phyloP scores from a whole-genome alignment of 2,888 invertebrate genomes.

The Pachycephus smyrnensis region DNA sequence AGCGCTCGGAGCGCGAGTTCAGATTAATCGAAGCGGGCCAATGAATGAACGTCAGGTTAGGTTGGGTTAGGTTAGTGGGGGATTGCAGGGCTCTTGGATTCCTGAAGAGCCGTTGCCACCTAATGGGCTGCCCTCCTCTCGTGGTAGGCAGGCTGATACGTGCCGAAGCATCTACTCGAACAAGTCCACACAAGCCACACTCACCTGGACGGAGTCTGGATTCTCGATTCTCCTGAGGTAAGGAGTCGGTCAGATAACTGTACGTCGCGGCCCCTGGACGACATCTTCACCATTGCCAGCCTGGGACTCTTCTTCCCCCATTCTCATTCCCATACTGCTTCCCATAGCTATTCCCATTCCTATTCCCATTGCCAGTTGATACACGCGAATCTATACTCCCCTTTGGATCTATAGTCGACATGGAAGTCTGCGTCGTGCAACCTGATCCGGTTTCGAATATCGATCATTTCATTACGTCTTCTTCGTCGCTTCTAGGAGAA shows the following conservation, averaged over 20 bases:
- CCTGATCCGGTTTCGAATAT: not conserved
- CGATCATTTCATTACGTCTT: not conserved
- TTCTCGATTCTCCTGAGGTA: conserved; percentile 33
- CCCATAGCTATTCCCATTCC: conserved; percentile 16
- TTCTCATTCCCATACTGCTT: conserved; percentile 31
- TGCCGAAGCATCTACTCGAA: not conserved
- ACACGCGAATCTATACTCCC: not conserved
- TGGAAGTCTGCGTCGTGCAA: not conserved
- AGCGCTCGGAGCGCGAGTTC: conserved; percentile 2
- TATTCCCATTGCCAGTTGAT: not conserved
- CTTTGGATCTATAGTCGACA: too few species aligned
- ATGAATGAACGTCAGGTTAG: conserved; percentile 5
- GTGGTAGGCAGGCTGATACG: not conserved
- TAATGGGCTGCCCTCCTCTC: not conserved
- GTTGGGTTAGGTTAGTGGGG: not conserved
- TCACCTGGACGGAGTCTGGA: not conserved
- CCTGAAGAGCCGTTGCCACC: not conserved
- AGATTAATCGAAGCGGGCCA: not conserved
- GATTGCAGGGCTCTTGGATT: not conserved
- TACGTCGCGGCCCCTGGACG: conserved; percentile 62
- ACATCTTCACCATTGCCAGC: conserved; percentile 55
- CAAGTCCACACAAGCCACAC: not conserved
- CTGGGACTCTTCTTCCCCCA: conserved; percentile 36
- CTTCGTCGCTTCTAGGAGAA: not conserved
- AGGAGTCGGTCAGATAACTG: conserved; percentile 67